These are phyloP conservation scores for Chaetodon trifasciatus DNA, from an alignment of 2,797 vertebrate genomes.

Conservation along the genomic window DNA sequence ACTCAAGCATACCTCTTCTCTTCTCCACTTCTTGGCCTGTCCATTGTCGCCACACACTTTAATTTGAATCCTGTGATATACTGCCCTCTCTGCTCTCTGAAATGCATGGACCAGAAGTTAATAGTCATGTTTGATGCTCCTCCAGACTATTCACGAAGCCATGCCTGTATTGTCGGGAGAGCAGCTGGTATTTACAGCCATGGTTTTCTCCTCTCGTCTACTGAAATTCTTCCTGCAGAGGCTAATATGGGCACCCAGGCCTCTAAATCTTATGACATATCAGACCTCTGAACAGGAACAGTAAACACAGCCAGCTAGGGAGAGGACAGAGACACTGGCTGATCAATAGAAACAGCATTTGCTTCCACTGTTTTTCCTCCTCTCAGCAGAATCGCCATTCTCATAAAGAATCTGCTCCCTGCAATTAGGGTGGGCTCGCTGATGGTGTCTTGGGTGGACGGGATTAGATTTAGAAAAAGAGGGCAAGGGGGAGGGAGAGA, in stretches of 20 bases:
- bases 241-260: conserved; percentile 46
- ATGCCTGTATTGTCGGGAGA: conserved; percentile 37
- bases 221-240: conserved; percentile 45
- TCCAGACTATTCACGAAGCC: conserved; percentile 53
- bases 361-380: conserved; percentile 78
- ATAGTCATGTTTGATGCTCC: conserved; percentile 44
- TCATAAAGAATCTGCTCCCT: conserved; percentile 74
- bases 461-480: conserved; percentile 75
- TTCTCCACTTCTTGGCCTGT: conserved; percentile 33
- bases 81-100: conserved; percentile 25
- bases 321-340: conserved; percentile 55
- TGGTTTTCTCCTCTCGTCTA: conserved; percentile 10
- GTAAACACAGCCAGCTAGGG: conserved; percentile 62
- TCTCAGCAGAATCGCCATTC: conserved; percentile 80
- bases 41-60: conserved; percentile 14
- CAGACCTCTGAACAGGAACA: conserved; percentile 58
- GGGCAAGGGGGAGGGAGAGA: conserved; percentile 15
- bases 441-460: conserved; percentile 67
- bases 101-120: conserved; percentile 29
- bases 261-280: conserved; percentile 74
- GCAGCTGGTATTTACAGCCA: conserved; percentile 68
- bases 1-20: conserved; percentile 1
- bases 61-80: conserved; percentile 22
- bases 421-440: conserved; percentile 74
- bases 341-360: conserved; percentile 87